phyloP scores from a whole-genome alignment of 2,113 vertebrate genomes.

The Tragelaphus imberbis region DNA sequence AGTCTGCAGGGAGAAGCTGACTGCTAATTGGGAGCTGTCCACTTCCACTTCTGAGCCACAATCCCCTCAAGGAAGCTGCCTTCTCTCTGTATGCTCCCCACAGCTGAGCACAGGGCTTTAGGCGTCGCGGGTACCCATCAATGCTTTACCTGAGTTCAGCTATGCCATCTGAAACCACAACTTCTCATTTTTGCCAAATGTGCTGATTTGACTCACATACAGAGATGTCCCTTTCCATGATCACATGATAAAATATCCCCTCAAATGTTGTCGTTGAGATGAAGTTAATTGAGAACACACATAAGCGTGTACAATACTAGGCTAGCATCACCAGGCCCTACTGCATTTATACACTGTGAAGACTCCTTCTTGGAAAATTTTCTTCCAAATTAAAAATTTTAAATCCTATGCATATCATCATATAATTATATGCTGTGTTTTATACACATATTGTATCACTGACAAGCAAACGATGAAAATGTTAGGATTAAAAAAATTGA shows the following conservation, averaged over 20 bases:
- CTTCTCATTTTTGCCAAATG: not conserved
- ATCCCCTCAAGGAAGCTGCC: too few relatives aligned
- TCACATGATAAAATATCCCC: not conserved
- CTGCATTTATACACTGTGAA: not conserved
- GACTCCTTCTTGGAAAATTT: not conserved
- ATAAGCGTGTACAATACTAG: rapidly evolving
- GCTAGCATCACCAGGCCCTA: not conserved
- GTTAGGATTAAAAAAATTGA: not conserved
- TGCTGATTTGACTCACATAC: not conserved
- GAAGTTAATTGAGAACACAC: not conserved
- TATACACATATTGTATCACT: not conserved
- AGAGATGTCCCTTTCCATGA: not conserved
- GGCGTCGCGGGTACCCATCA: too few relatives aligned
- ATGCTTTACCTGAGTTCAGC: not conserved
- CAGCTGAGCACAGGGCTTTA: not conserved
- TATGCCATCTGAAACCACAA: not conserved
- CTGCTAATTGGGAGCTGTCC: not conserved
- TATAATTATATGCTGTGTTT: not conserved
- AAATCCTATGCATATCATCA: not conserved
- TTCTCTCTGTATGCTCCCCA: not conserved
- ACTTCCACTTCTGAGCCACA: not conserved
- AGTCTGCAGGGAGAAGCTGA: not conserved
- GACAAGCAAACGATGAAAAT: not conserved
- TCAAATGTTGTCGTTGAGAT: rapidly evolving
- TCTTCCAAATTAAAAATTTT: not conserved